Evolutionary conservation across 2,113 vertebrate species (phyloP).

Genomic region (Paracanthobrama guichenoti): DNA sequence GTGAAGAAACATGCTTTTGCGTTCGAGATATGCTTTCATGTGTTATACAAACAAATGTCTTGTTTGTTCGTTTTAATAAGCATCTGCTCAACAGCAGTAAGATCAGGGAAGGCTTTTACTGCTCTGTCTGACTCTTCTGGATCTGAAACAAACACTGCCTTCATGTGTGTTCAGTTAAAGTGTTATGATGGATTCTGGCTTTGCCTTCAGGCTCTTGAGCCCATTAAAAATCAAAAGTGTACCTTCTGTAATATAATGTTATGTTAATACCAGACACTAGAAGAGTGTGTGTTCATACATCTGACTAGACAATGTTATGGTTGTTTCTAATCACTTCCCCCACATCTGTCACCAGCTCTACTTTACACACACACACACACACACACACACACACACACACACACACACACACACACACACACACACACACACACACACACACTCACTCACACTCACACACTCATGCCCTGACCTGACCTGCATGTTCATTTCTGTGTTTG

Average conservation of each 20-base stretch:
- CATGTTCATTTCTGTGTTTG: not conserved
- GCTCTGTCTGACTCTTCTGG: slow-evolving; percentile 7
- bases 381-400: no score
- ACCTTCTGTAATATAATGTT: not conserved
- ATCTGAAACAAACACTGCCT: not conserved
- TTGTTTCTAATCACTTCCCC: slow-evolving; percentile 18
- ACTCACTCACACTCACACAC: not conserved
- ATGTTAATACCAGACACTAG: not conserved
- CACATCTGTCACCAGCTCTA: slow-evolving; percentile 36
- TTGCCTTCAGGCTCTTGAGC: not conserved
- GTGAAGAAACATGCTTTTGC: not conserved
- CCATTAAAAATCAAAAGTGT: not conserved
- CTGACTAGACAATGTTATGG: not conserved
- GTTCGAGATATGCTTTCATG: slow-evolving; percentile 41
- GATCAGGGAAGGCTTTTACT: slow-evolving; percentile 39
- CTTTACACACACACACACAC: not conserved
- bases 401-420: not conserved
- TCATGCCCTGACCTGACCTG: not conserved
- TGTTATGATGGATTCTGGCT: not conserved
- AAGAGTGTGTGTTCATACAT: not conserved
- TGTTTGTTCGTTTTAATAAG: slow-evolving; percentile 58
- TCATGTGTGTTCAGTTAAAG: slow-evolving; percentile 15
- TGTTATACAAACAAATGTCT: slow-evolving; percentile 17
- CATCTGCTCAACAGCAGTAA: slow-evolving; percentile 32
- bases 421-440: not conserved